Percentiles rank a stretch among this genome's conserved stretches.
Evolutionary conservation across 2,113 vertebrate genomes (phyloP).

Genomic region (Telmatochromis sp.): DNA sequence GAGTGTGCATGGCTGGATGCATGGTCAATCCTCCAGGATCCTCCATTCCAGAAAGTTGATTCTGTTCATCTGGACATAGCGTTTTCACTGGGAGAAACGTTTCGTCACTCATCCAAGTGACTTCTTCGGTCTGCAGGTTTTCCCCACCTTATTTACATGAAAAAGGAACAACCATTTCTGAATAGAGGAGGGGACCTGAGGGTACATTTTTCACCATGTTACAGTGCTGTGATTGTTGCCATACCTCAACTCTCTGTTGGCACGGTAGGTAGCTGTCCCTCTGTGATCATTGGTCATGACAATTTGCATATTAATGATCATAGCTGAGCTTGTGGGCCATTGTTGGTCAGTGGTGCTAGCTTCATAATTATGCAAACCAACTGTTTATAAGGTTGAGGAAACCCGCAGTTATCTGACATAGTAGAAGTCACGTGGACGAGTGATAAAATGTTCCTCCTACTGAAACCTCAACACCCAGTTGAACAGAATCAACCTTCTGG

Average conservation of each 20-base stretch:
- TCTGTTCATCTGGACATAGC: background rate
- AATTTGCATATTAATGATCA: background rate
- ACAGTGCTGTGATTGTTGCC: background rate
- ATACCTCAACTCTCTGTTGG: background rate
- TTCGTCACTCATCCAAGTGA: background rate
- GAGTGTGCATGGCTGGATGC: background rate
- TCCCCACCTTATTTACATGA: background rate
- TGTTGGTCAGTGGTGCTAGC: background rate
- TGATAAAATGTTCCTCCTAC: background rate
- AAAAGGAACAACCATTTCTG: background rate
- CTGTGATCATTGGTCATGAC: background rate
- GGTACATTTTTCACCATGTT: background rate
- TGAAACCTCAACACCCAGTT: background rate
- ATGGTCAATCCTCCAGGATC: background rate
- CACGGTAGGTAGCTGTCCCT: background rate
- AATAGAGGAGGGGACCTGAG: background rate
- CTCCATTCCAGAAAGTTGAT: background rate
- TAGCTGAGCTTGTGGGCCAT: background rate
- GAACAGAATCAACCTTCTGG: background rate
- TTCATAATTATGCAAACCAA: background rate
- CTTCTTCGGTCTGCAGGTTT: background rate
- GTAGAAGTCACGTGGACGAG: background rate
- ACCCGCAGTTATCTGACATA: background rate
- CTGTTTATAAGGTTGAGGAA: background rate
- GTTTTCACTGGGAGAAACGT: background rate